A percentile compares a stretch with the other conserved stretches of the same genome.
phyloP scores from a whole-genome alignment of 2,888 invertebrate species.

The Desoria tigrina region DNA sequence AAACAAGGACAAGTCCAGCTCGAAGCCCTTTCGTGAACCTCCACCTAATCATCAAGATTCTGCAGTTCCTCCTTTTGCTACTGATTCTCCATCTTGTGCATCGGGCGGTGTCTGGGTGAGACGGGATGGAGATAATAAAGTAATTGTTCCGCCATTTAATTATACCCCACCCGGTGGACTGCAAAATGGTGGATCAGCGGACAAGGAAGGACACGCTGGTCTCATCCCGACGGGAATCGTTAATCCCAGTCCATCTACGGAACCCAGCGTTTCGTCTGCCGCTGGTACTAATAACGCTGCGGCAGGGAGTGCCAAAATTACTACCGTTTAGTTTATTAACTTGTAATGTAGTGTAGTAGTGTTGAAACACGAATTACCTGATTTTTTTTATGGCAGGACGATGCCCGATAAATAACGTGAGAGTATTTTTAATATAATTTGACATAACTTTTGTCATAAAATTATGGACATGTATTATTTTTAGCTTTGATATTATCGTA shows the following conservation, averaged over 20 bases:
- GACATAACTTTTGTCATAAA: too few relatives aligned
- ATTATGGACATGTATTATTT: too few relatives aligned
- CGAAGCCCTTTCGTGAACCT: conserved; percentile 41
- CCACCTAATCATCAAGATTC: conserved; percentile 5
- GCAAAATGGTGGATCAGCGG: conserved; percentile 14
- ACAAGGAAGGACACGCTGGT: neutral
- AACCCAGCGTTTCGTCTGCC: conserved; percentile 6
- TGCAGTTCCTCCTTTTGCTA: conserved; percentile 7
- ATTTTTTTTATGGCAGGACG: too few relatives aligned
- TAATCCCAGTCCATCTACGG: neutral
- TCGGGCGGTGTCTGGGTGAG: conserved; percentile 44
- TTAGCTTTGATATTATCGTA: too few relatives aligned
- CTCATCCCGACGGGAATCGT: too few relatives aligned
- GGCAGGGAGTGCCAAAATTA: conserved; percentile 48
- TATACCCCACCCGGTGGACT: conserved; percentile 37
- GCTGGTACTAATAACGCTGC: conserved; percentile 24
- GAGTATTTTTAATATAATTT: too few relatives aligned
- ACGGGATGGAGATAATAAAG: conserved; percentile 43
- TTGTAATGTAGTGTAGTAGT: too few relatives aligned
- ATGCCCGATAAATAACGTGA: too few relatives aligned
- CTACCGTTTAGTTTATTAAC: conserved; percentile 35
- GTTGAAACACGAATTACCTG: too few relatives aligned
- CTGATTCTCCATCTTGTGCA: conserved; percentile 27
- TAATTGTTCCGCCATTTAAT: conserved; percentile 43
- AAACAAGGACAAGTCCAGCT: conserved; percentile 31